These are phyloP conservation scores for Psix sp. DNA, from an alignment of 1,140 invertebrate genomes.

Conservation along the genomic window DNA sequence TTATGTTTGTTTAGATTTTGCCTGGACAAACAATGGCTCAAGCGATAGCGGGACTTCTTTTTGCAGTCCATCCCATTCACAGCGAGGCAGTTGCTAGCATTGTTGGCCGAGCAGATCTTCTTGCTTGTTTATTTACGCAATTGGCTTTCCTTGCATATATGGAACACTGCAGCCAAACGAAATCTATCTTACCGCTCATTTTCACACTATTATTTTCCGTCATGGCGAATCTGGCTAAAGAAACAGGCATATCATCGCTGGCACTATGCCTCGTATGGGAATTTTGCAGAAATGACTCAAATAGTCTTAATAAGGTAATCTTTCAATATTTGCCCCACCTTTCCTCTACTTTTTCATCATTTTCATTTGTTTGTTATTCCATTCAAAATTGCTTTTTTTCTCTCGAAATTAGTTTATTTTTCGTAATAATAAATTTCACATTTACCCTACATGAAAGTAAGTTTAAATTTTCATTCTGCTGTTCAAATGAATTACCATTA, in stretches of 20 bases:
- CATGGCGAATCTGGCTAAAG: constrained; percentile 89
- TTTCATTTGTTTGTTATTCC: too few relatives aligned
- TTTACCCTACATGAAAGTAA: too few relatives aligned
- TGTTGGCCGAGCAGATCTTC: constrained; percentile 95
- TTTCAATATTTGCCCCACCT: too few relatives aligned
- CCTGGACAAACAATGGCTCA: constrained; percentile 81
- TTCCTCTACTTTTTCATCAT: too few relatives aligned
- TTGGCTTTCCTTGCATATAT: constrained; percentile 89
- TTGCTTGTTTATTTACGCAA: constrained; percentile 94
- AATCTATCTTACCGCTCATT: constrained; percentile 68
- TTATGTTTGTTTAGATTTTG: constrained; percentile 74
- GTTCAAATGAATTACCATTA: too few relatives aligned
- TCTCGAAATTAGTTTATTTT: too few relatives aligned
- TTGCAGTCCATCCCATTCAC: constrained; percentile 97
- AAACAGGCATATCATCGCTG: constrained; percentile 93
- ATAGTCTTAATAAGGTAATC: constrained; percentile 60
- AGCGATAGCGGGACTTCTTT: constrained; percentile 89
- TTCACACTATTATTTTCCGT: constrained; percentile 71
- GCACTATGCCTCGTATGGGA: constrained; percentile 91
- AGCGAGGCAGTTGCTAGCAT: constrained; percentile 97
- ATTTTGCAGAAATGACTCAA: constrained; percentile 76
- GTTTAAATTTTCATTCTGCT: too few relatives aligned
- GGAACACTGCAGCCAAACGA: constrained; percentile 76
- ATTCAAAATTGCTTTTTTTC: too few relatives aligned
- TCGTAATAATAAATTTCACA: too few relatives aligned